Percentiles rank a stretch among this genome's conserved stretches.
phyloP scores from a whole-genome alignment of 2,797 vertebrate genomes.

The Catamblyrhynchus diadema region DNA sequence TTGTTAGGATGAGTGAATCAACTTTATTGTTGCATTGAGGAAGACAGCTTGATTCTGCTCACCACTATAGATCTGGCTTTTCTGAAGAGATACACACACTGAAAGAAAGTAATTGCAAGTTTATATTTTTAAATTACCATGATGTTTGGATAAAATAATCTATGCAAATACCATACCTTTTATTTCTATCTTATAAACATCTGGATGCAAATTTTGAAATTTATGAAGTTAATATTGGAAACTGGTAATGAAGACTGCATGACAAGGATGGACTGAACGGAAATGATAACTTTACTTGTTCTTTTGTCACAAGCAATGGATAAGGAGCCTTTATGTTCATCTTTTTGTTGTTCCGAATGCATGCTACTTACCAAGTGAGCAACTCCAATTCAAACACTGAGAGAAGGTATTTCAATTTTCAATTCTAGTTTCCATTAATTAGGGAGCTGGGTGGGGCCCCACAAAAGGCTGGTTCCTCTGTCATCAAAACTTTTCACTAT shows the following conservation, averaged over 20 bases:
- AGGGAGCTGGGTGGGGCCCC: background rate
- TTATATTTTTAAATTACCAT: background rate
- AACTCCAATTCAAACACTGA: background rate
- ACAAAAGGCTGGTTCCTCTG: background rate
- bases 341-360: fast-evolving
- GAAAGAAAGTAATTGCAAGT: background rate
- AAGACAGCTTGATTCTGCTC: background rate
- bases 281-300: background rate
- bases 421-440: background rate
- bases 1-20: background rate
- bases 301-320: background rate
- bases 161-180: background rate
- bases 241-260: background rate
- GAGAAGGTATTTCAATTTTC: background rate
- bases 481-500: background rate
- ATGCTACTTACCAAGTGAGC: fast-evolving
- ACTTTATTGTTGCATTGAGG: background rate
- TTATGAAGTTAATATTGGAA: background rate
- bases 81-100: background rate
- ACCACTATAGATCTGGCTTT: background rate
- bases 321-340: background rate
- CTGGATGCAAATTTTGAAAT: background rate
- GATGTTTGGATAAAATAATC: background rate
- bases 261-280: background rate
- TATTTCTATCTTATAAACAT: background rate